A percentile compares a stretch with the other conserved stretches of the same genome.
phyloP scores from a whole-genome alignment of 2,888 invertebrate species.

The Teleiodes luculella region DNA sequence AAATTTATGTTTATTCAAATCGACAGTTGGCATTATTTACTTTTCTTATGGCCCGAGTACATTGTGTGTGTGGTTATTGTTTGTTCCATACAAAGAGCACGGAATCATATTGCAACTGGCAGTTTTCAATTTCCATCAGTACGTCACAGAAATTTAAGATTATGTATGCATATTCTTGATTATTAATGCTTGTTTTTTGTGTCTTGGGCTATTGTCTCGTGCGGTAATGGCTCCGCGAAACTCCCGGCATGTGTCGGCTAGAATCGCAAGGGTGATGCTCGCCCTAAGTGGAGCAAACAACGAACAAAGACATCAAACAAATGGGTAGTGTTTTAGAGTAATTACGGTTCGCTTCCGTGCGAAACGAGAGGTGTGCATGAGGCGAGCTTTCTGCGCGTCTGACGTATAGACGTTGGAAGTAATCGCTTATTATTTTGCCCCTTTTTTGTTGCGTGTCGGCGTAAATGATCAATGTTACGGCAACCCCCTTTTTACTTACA shows the following conservation, averaged over 20 bases:
- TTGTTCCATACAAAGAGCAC: neutral
- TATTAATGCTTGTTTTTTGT: conserved; percentile 76
- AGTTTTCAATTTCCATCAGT: conserved; percentile 55
- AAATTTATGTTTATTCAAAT: conserved; percentile 3
- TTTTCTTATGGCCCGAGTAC: neutral
- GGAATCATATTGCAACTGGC: conserved; percentile 27
- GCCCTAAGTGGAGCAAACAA: conserved; percentile 76
- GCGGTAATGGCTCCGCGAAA: conserved; percentile 65
- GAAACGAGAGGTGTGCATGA: conserved; percentile 70
- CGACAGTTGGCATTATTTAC: neutral
- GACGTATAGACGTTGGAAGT: conserved; percentile 53
- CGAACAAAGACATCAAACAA: conserved; percentile 79
- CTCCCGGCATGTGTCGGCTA: conserved; percentile 67
- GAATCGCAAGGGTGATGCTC: conserved; percentile 71
- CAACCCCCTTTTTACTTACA: conserved; percentile 40
- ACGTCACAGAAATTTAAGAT: conserved; percentile 43
- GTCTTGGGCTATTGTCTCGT: conserved; percentile 66
- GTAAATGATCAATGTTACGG: conserved; percentile 55
- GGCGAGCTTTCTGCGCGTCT: conserved; percentile 44
- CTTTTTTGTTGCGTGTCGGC: conserved; percentile 53
- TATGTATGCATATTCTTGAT: conserved; percentile 65
- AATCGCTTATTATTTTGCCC: conserved; percentile 60
- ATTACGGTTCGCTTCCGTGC: conserved; percentile 75
- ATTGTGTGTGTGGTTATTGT: neutral
- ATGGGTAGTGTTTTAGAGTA: conserved; percentile 79